Base-by-base conservation (phyloP, 2,797 vertebrate genomes). In the Lepilemur septentrionalis region DNA sequence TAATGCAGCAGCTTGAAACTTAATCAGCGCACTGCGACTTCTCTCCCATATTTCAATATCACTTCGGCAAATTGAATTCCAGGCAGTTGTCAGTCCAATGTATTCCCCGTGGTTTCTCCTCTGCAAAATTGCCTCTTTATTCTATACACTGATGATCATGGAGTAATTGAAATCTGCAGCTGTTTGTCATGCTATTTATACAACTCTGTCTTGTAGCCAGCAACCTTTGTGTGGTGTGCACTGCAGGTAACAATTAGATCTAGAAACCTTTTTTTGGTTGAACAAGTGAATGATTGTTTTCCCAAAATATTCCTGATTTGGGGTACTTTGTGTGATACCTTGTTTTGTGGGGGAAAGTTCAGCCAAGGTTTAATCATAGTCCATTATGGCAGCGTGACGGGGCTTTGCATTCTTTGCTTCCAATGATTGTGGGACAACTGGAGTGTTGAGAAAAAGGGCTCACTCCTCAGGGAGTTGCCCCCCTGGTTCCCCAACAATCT, bases 11-110 rank as follows among this genome's bases (percentile, higher is more conserved):
- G 96, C 98, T 97, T 95, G 98, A 98, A 98, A 97, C 97, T 97
- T 98, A 98, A 98, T 98, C 98, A 98, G 98, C 94, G 63, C 93
- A 46, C 96, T 69, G 92, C 63, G 97, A 95, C 97, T 97, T 98
- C 96, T 97, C 95, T 93, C 95, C 93, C 5, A 76, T 98, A 98
- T 98, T 98, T 98, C 98, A 98, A 91, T 98, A 98, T 98, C 98
- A 97, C 97, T 98, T 98, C 55, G 93, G 97, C 95, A 98, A 98
- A 98, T 98, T 98, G 98, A 98, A 98, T 98, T 98, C 97, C 96
- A 98, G 98, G 97, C 97, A 98, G 97, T 98, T 98, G 98, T 98
- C 98, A 98, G 97, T 98, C 98, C 93, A 78, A 93, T 98, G 97
- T 98, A 98, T 98, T 98, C 98, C 95, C 97, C 78, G 91, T 95